Evolutionary conservation across 2,797 vertebrate genomes (phyloP), one percentile per base, ranked within the genome.

Genomic region (Sebastes goodei): DNA sequence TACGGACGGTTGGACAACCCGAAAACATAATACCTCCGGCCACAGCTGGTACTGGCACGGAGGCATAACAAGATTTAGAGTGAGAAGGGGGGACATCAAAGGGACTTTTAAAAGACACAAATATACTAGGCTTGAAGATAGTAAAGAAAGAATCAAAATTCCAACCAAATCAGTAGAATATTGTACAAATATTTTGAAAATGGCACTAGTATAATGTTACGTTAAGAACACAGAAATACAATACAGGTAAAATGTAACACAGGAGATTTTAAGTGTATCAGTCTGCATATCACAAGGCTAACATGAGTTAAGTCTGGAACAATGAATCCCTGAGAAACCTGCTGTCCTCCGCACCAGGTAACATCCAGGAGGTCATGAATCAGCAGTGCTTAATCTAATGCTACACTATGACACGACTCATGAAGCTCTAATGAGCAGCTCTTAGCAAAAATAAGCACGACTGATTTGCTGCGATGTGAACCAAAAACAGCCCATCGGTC

Each of bases 351-450:
- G 23, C 42, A 63, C 11, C 35, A 67, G 56, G 57, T 42, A 38
- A 67, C 64, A 83, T 30, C 35, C 56, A 38, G 73, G n/a, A 27
- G 70, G 20, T 66, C 57, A 60, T 46, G 61, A 82, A 67, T 84
- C 83, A 79, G 60, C 33, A 21, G n/a, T 27, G 61, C 29, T 66
- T 65, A 60, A 72, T 79, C 53, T 29, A 57, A 74, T 38, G 46
- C 70, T 64, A 20, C 23, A 61, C 61, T 17, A 56, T 46, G 9
- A 59, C 42, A 71, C 5, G 10, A 27, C 52, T 66, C 66, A 57
- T 70, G 15, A 71, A 80, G 56, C 63, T 64, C 55, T 66, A 67
- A 70, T 64, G 69, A 87, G 75, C 52, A 33, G 73, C 78, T 80
- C 35, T 29, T 33, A 83, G 76, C 64, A 32, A 77, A 55, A 0